These are phyloP conservation scores for Atherinomorus stipes DNA, from an alignment of 2,113 vertebrate species.

Conservation along the genomic window DNA sequence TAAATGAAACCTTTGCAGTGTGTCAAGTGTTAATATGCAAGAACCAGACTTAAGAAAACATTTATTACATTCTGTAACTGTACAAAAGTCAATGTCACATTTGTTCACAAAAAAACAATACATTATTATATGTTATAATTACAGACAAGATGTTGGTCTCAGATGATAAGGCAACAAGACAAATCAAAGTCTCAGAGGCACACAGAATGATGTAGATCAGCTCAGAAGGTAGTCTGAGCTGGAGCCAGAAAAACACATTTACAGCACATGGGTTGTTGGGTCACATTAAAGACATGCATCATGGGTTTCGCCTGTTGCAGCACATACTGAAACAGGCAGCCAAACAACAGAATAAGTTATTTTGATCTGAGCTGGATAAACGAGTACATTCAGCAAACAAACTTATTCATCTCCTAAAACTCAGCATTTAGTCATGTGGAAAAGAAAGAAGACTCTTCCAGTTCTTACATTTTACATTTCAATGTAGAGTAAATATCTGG, in stretches of 20 bases:
- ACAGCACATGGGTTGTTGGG: slow-evolving; percentile 43
- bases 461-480: background rate
- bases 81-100: slow-evolving; percentile 77
- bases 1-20: background rate
- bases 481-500: background rate
- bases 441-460: no score
- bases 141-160: slow-evolving; percentile 47
- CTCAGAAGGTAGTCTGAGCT: slow-evolving; percentile 29
- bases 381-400: slow-evolving; percentile 17
- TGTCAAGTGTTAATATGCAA: background rate
- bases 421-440: background rate
- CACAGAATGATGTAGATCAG: slow-evolving; percentile 28
- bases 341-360: slow-evolving; percentile 1
- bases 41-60: slow-evolving; percentile 70
- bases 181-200: slow-evolving; percentile 48
- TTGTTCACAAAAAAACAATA: slow-evolving; percentile 69
- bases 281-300: slow-evolving; percentile 33
- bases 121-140: slow-evolving; percentile 46
- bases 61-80: slow-evolving; percentile 81
- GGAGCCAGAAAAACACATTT: slow-evolving; percentile 36
- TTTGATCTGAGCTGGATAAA: slow-evolving; percentile 29
- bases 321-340: slow-evolving; percentile 37
- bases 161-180: slow-evolving; percentile 67
- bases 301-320: slow-evolving; percentile 36
- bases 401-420: slow-evolving; percentile 23